Percentiles rank a stretch among this genome's conserved stretches.
Conservation (phyloP, 2,888 invertebrate species). For the Bembecia ichneumoniformis region DNA sequence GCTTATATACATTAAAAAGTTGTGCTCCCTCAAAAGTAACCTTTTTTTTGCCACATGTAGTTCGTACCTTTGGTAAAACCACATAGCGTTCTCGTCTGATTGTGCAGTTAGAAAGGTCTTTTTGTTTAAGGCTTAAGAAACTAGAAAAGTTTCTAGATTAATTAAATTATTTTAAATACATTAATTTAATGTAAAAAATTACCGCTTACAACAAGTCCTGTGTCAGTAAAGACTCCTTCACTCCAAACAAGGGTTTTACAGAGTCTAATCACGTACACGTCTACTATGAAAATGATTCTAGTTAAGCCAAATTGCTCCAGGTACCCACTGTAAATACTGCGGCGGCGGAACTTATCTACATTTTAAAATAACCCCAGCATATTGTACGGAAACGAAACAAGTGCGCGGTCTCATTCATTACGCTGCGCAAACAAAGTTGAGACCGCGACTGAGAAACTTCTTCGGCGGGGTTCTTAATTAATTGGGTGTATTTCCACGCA, state of each 20-base stretch:
- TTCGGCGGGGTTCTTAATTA: constrained; percentile 21
- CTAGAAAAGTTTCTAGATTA: too few relatives aligned
- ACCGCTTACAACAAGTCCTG: too few relatives aligned
- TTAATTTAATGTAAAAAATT: too few relatives aligned
- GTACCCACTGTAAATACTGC: neutral
- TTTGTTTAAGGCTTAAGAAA: too few relatives aligned
- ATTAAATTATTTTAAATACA: too few relatives aligned
- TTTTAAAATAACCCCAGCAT: constrained; percentile 2
- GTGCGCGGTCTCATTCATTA: constrained; percentile 39
- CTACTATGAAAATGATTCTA: neutral
- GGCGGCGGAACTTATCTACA: constrained; percentile 4
- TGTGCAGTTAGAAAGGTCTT: too few relatives aligned
- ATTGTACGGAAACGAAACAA: constrained; percentile 19
- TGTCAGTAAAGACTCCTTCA: too few relatives aligned
- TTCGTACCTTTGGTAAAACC: too few relatives aligned
- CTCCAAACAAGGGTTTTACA: neutral
- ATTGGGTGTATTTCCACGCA: constrained; percentile 9
- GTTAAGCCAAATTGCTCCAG: neutral
- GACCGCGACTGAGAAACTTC: constrained; percentile 28
- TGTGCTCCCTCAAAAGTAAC: too few relatives aligned
- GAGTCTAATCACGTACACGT: neutral
- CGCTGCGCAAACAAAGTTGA: constrained; percentile 32
- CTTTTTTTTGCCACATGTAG: too few relatives aligned
- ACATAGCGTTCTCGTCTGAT: too few relatives aligned
- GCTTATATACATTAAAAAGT: too few relatives aligned